Evolutionary conservation across 2,888 invertebrate species (phyloP), one percentile per base, ranked within the genome.

Genomic region (Polydrusus tereticollis): DNA sequence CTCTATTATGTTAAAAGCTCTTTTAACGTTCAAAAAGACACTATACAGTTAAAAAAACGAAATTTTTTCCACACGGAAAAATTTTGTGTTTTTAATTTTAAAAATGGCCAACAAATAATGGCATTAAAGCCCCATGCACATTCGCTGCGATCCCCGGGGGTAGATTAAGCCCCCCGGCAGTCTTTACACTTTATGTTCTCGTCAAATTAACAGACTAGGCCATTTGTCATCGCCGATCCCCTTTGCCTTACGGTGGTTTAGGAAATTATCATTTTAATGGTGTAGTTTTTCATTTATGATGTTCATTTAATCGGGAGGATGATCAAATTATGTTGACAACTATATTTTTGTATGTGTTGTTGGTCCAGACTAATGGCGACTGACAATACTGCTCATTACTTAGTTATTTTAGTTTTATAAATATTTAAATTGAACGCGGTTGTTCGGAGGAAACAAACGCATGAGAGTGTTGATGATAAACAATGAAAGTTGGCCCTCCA

Each of bases 151-250:
- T 58, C 36, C 36, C 58, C 38, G n/a, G 20, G 58, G 36, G 36
- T 38, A 58, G 58, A 58, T 58, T 58, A 58, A 20, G 20, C 4
- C 58, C 58, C 38, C 58, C 2, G 18, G 57, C 57, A 12, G 21
- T 20, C 12, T 38, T 38, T 36, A 38, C 58, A 58, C n/a, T 58
- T 38, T 58, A 58, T 58, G 36, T 58, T 16, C 38, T 58, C 58
- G 21, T 58, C 58, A 58, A 58, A 58, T 58, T 58, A 58, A 36
- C 58, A 38, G 58, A 21, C 36, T 52, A 33, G 7, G 18, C 50
- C 64, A 41, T 64, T 64, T 64, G 52, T 64, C 64, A 64, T 64
- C 23, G 33, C 14, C n/a, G 21, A 21, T 38, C 21, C 64, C 50
- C 38, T 21, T 14, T 18, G 38, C 26, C 36, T 23, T 26, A 6